A percentile compares a stretch with the other conserved stretches of the same genome.
phyloP scores from a whole-genome alignment of 1,140 invertebrate species.

The Lycorma delicatula region DNA sequence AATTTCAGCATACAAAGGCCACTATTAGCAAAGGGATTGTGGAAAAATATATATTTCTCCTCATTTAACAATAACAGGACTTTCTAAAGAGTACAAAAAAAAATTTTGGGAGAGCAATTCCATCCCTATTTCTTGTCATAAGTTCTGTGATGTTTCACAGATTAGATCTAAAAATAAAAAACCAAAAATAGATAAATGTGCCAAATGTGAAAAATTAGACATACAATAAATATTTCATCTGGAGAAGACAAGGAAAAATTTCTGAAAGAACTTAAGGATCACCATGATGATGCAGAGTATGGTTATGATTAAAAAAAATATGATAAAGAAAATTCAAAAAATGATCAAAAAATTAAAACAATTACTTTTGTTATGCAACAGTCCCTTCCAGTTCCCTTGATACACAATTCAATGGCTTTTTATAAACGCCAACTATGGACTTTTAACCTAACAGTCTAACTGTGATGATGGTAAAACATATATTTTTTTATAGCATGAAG shows the following conservation, averaged over 20 bases:
- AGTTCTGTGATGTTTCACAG: too few species aligned
- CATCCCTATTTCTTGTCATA: too few species aligned
- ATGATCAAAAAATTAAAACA: conserved; percentile 9
- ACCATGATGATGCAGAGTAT: background rate
- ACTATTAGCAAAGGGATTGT: too few species aligned
- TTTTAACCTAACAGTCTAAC: conserved; percentile 19
- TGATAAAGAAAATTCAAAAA: background rate
- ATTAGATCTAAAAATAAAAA: too few species aligned
- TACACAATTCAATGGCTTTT: conserved; percentile 10
- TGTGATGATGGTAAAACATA: conserved; percentile 18
- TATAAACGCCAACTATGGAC: conserved; percentile 22
- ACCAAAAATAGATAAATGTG: background rate
- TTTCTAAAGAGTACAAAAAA: too few species aligned
- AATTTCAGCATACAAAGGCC: too few species aligned
- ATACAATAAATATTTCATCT: background rate
- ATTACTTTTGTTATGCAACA: conserved; percentile 17
- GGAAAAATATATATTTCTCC: too few species aligned
- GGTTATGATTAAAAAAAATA: background rate
- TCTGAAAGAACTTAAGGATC: background rate
- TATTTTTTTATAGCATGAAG: conserved; percentile 20
- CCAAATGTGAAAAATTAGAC: background rate
- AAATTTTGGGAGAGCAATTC: too few species aligned
- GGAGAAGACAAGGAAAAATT: background rate
- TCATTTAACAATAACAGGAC: too few species aligned
- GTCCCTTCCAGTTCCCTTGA: conserved; percentile 13